Conservation (phyloP, 2,888 invertebrate species). For the Helicoverpa assulta region DNA sequence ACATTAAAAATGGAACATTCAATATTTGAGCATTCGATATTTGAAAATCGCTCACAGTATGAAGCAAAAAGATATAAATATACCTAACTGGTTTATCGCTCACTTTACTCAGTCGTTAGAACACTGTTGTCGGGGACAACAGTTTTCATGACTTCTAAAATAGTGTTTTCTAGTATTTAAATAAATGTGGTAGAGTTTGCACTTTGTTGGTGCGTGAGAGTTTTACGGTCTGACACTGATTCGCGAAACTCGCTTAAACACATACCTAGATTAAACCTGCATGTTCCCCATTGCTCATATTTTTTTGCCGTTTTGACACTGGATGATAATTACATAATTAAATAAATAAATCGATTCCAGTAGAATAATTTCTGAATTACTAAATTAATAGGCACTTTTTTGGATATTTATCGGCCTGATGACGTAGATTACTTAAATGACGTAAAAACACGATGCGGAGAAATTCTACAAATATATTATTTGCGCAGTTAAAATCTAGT, state of each 20-base stretch:
- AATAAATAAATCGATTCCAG: background rate
- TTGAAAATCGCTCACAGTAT: slow-evolving; percentile 39
- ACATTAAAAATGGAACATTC: slow-evolving; percentile 23
- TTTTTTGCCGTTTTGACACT: slow-evolving; percentile 9
- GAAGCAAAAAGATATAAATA: slow-evolving; percentile 4
- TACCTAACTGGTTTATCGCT: slow-evolving; percentile 26
- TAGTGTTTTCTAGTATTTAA: slow-evolving; percentile 46
- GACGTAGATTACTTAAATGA: background rate
- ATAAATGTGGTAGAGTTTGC: slow-evolving; percentile 46
- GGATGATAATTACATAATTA: background rate
- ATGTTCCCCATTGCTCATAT: slow-evolving; percentile 27
- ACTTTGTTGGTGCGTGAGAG: slow-evolving; percentile 24
- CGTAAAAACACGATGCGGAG: background rate
- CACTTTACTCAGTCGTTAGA: slow-evolving; percentile 8
- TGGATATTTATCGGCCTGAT: background rate
- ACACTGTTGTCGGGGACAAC: background rate
- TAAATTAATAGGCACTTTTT: background rate
- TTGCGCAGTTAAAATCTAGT: background rate
- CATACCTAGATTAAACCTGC: slow-evolving; percentile 38
- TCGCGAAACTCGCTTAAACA: slow-evolving; percentile 73
- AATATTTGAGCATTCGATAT: slow-evolving; percentile 35
- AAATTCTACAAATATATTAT: background rate
- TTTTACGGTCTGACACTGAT: slow-evolving; percentile 68
- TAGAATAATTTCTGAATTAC: background rate
- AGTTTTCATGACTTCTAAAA: slow-evolving; percentile 35